phyloP scores from a whole-genome alignment of 1,140 invertebrate genomes.

The Gryon sp. region DNA sequence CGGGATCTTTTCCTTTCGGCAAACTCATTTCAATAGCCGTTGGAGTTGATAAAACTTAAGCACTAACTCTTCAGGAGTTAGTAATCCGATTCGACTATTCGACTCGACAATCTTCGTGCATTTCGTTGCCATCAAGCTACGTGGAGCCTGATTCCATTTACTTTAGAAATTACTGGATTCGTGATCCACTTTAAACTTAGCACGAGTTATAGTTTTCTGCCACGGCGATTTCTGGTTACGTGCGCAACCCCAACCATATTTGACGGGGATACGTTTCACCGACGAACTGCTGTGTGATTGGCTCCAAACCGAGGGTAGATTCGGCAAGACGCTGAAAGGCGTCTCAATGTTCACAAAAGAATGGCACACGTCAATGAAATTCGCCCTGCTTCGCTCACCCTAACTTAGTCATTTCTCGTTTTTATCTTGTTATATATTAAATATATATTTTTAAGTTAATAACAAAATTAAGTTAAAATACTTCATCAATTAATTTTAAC shows the following conservation, averaged over 20 bases:
- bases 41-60: constrained; percentile 57
- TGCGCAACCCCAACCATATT: constrained; percentile 76
- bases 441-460: too few relatives aligned
- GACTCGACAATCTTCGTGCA: constrained; percentile 49
- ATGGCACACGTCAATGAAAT: constrained; percentile 75
- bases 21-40: constrained; percentile 59
- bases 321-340: constrained; percentile 67
- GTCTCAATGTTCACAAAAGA: constrained; percentile 74
- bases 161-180: constrained; percentile 54
- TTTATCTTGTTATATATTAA: neutral
- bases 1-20: constrained; percentile 57
- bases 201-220: constrained; percentile 63
- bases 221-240: constrained; percentile 51
- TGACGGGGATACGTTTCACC: constrained; percentile 64
- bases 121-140: constrained; percentile 52
- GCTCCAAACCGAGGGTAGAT: constrained; percentile 62
- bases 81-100: constrained; percentile 58
- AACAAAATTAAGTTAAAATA: too few relatives aligned
- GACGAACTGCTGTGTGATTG: constrained; percentile 69
- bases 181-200: constrained; percentile 65
- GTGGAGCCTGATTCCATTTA: constrained; percentile 54
- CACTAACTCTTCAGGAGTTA: constrained; percentile 48
- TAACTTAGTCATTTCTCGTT: too few relatives aligned
- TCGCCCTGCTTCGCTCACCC: constrained; percentile 44
- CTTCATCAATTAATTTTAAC: too few relatives aligned